Evolutionary conservation across 2,113 vertebrate genomes (phyloP), one percentile per base, ranked within the genome.

Genomic region (Serilophus lunatus): DNA sequence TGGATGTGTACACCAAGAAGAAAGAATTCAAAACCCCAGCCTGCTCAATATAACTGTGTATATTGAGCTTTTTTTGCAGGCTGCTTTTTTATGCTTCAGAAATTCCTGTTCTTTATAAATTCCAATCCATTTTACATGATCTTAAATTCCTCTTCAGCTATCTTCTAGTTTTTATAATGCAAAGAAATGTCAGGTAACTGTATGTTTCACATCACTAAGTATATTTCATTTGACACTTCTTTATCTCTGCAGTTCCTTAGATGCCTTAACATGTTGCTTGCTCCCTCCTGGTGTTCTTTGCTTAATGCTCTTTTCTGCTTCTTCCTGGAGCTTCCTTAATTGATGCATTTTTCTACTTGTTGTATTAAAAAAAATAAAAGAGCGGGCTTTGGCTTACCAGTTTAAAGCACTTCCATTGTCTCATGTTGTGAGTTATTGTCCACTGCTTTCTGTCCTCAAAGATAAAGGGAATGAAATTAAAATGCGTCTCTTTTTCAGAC

Each of bases 201-300:
- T 66, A 82, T 51, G 75, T 95, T 96, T 94, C 95, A 96, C 86
- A 94, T 96, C 86, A 65, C 76, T 95, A 96, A 92, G 49, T 92
- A 92, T 94, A 96, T 96, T 95, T 94, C 72, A 86, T 61, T 91
- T 97, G 95, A 97, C 95, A 95, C 72, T 71, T 96, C 63, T 94
- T 94, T 92, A 88, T 70, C 82, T 86, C 76, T 66, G 44, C 36
- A 76, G 56, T 82, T 94, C 61, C 25, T 96, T 88, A 88, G 88
- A 88, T 76, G 88, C 51, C 45, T 94, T 95, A 93, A 87, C 86
- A 54, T 88, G 92, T 93, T 96, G 82, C 69, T 61, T n/a, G 92
- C 45, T 92, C 80, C 69, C 86, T 92, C 92, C 86, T 80, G 82
- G 87, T 97, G 70, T 66, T 96, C 87, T 94, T 49, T 75, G 36